Percentiles rank a stretch among this genome's conserved stretches.
phyloP scores from a whole-genome alignment of 64 coral and sea anemone species.

The Acropora tenuis region DNA sequence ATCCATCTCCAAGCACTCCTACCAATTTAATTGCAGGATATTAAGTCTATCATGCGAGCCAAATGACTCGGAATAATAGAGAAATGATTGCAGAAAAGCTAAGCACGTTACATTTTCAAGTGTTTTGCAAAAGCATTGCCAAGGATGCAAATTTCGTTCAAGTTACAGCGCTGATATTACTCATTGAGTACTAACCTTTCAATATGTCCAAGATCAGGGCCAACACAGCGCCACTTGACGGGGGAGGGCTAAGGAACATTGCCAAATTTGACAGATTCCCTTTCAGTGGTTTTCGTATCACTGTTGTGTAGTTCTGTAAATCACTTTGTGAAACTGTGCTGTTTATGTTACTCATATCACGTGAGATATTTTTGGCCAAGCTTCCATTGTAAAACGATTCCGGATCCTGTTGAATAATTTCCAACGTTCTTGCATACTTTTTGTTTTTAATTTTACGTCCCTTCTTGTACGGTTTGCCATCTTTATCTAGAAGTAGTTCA shows the following conservation, averaged over 20 bases:
- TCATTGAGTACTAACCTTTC: conserved; percentile 53
- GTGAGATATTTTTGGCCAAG: conserved; percentile 32
- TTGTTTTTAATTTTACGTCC: conserved; percentile 66
- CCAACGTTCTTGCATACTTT: conserved; percentile 71
- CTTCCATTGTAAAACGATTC: conserved; percentile 80
- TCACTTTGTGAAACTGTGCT: conserved; percentile 20
- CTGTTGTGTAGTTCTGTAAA: conserved; percentile 12
- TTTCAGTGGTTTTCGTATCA: neutral
- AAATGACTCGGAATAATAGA: too few species aligned
- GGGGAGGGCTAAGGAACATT: conserved; percentile 59
- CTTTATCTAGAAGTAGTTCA: conserved; percentile 70
- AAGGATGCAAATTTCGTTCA: too few species aligned
- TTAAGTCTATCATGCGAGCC: too few species aligned
- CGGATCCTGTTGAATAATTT: conserved; percentile 65
- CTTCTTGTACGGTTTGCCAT: conserved; percentile 30
- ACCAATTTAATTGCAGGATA: too few species aligned
- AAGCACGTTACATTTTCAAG: too few species aligned
- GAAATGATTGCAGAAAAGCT: too few species aligned
- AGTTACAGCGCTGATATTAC: too few species aligned
- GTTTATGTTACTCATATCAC: conserved; percentile 22
- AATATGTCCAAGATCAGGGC: conserved; percentile 78
- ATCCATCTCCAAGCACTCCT: too few species aligned
- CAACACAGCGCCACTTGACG: conserved; percentile 84
- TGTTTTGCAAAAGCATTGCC: too few species aligned
- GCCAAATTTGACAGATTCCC: conserved; percentile 5